phyloP scores from a whole-genome alignment of 2,797 vertebrate species.

The Mormyrops boulengeri region DNA sequence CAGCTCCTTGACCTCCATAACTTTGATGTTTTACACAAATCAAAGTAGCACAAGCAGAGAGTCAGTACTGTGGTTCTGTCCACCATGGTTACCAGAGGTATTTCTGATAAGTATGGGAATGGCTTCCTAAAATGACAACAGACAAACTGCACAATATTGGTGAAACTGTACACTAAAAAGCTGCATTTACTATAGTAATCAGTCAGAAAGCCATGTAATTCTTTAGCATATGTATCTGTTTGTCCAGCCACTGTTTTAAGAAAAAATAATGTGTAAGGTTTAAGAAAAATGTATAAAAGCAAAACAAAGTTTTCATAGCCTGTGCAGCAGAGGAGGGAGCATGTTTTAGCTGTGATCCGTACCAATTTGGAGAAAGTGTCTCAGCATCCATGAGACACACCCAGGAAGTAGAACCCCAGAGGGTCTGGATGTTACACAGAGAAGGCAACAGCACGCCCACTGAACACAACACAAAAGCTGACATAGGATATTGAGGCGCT shows the following conservation, averaged over 20 bases:
- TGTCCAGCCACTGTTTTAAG: neutral
- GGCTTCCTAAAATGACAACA: constrained; percentile 4
- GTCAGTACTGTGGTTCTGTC: neutral
- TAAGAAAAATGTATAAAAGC: neutral
- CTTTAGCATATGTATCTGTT: neutral
- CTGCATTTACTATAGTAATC: neutral
- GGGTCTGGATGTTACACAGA: neutral
- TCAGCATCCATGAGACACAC: neutral
- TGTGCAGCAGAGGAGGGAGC: neutral
- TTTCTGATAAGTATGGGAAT: neutral
- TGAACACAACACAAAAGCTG: neutral
- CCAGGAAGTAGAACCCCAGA: neutral
- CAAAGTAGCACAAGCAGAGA: neutral
- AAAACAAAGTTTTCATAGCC: neutral
- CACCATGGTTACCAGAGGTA: neutral
- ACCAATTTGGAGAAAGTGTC: neutral
- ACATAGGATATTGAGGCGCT: neutral
- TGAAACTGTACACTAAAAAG: neutral
- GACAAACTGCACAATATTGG: neutral
- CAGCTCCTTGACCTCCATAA: neutral
- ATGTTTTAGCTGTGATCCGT: constrained; percentile 3
- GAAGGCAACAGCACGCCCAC: neutral
- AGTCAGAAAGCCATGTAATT: neutral
- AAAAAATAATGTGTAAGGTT: neutral
- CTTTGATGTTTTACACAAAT: neutral